A percentile compares a stretch with the other conserved stretches of the same genome.
Evolutionary conservation across 2,888 invertebrate species (phyloP).

Genomic region (Steinernema carpocapsae): DNA sequence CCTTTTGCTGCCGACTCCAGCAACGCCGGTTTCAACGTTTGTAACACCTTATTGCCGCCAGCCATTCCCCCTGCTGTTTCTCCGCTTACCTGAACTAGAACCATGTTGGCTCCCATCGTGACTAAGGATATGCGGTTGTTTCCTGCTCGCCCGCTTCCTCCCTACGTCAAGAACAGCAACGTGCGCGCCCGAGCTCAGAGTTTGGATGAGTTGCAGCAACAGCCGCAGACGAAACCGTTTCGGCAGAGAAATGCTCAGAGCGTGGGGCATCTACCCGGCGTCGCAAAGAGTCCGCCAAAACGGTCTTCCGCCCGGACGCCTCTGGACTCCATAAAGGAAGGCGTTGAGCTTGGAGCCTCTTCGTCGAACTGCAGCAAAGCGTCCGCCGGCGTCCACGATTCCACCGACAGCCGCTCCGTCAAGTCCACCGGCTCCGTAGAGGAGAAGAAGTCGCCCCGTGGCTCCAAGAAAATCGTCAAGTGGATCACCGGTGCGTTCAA

Average conservation of each 20-base stretch:
- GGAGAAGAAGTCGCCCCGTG: slow-evolving; percentile 22
- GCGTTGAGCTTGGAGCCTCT: slow-evolving; percentile 49
- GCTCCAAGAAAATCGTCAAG: slow-evolving; percentile 16
- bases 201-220: slow-evolving; percentile 52
- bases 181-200: slow-evolving; percentile 60
- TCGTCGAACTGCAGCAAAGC: slow-evolving; percentile 16
- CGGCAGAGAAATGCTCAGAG: slow-evolving; percentile 48
- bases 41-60: background rate
- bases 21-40: background rate
- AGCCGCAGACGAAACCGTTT: slow-evolving; percentile 37
- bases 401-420: slow-evolving; percentile 24
- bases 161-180: slow-evolving; percentile 51
- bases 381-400: background rate
- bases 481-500: slow-evolving; percentile 28
- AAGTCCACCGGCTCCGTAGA: slow-evolving; percentile 14
- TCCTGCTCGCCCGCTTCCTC: slow-evolving; percentile 52
- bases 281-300: slow-evolving; percentile 32
- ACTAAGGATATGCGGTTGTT: slow-evolving; percentile 64
- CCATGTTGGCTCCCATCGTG: slow-evolving; percentile 61
- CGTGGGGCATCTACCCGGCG: slow-evolving; percentile 51
- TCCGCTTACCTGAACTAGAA: background rate
- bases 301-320: slow-evolving; percentile 48
- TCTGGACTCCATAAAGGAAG: slow-evolving; percentile 58
- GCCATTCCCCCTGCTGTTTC: background rate
- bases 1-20: slow-evolving; percentile 34